Conservation (phyloP, 37 sponge, comb jelly and placozoan genomes). For the Geodia barretti region DNA sequence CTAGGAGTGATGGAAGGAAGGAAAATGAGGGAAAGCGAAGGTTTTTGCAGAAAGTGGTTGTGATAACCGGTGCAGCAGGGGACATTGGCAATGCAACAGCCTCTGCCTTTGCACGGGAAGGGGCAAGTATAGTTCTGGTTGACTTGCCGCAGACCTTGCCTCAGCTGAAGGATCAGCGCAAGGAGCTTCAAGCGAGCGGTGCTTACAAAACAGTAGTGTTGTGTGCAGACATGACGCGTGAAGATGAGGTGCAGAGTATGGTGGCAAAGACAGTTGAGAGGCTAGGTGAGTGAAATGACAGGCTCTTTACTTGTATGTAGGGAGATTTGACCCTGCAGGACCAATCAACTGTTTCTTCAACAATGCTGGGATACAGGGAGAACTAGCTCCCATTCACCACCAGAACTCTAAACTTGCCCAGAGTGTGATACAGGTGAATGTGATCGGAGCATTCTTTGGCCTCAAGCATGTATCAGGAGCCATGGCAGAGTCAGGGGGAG, state of each 20-base stretch:
- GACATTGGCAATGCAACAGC: slow-evolving; percentile 84
- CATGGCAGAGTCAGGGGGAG: slow-evolving; percentile 57
- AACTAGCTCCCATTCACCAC: slow-evolving; percentile 51
- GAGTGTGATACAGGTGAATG: slow-evolving; percentile 58
- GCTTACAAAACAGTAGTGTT: slow-evolving; percentile 5
- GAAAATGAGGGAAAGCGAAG: not conserved
- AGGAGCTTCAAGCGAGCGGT: slow-evolving; percentile 24
- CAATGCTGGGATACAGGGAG: slow-evolving; percentile 89
- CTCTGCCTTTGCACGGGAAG: slow-evolving; percentile 54
- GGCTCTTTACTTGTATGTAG: too few species aligned
- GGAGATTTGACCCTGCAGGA: too few species aligned
- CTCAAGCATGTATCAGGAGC: slow-evolving; percentile 65
- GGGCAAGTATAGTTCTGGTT: slow-evolving; percentile 65
- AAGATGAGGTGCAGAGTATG: slow-evolving; percentile 56
- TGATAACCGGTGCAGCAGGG: slow-evolving; percentile 90
- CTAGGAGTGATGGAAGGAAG: not conserved
- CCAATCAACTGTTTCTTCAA: slow-evolving; percentile 77
- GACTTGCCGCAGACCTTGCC: slow-evolving; percentile 52
- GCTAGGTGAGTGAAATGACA: too few species aligned
- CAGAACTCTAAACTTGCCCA: slow-evolving; percentile 41
- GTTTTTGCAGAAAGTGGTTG: slow-evolving; percentile 47
- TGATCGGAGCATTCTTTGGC: slow-evolving; percentile 72
- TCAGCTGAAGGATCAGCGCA: slow-evolving; percentile 24
- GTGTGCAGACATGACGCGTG: slow-evolving; percentile 60
- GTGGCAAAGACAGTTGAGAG: slow-evolving; percentile 24